Percentiles rank a stretch among this genome's conserved stretches.
phyloP scores from a whole-genome alignment of 1,140 invertebrate species.

The Caerostris extrusa region DNA sequence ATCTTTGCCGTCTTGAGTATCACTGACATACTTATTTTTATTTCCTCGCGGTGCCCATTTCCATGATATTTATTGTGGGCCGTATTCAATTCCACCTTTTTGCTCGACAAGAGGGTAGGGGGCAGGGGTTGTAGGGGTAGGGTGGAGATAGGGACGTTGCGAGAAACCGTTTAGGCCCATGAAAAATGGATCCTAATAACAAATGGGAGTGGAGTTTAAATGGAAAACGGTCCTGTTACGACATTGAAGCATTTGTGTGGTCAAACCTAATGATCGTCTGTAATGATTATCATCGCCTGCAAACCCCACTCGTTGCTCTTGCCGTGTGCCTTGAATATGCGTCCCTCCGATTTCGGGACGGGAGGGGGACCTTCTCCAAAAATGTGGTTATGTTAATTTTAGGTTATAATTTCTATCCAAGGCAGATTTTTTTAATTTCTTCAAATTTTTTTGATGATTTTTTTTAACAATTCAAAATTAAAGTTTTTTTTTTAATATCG shows the following conservation, averaged over 20 bases:
- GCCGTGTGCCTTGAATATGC: slow-evolving; percentile 37
- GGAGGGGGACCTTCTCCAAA: neutral
- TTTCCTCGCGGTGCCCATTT: neutral
- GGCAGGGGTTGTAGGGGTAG: neutral
- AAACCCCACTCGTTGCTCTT: slow-evolving; percentile 55
- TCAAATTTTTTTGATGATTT: too few relatives aligned
- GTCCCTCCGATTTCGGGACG: slow-evolving; percentile 12
- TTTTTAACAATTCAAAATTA: too few relatives aligned
- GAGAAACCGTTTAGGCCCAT: slow-evolving; percentile 65
- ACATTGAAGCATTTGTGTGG: slow-evolving; percentile 74
- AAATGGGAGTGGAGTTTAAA: slow-evolving; percentile 74
- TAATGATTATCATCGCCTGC: slow-evolving; percentile 72
- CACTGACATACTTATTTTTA: slow-evolving; percentile 16
- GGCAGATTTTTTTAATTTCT: too few relatives aligned
- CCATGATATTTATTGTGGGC: slow-evolving; percentile 9
- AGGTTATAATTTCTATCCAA: too few relatives aligned
- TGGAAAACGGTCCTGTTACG: slow-evolving; percentile 65
- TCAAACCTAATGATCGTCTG: slow-evolving; percentile 69
- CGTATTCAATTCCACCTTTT: slow-evolving; percentile 33
- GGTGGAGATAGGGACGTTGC: neutral
- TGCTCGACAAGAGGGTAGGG: neutral
- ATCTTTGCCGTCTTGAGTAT: neutral
- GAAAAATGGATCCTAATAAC: slow-evolving; percentile 73
- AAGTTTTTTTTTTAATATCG: too few relatives aligned
- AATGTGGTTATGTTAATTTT: too few relatives aligned